Percentiles rank a stretch among this genome's conserved stretches.
Conservation (phyloP, 2,888 invertebrate genomes). For the Polydrusus pterygomalis region DNA sequence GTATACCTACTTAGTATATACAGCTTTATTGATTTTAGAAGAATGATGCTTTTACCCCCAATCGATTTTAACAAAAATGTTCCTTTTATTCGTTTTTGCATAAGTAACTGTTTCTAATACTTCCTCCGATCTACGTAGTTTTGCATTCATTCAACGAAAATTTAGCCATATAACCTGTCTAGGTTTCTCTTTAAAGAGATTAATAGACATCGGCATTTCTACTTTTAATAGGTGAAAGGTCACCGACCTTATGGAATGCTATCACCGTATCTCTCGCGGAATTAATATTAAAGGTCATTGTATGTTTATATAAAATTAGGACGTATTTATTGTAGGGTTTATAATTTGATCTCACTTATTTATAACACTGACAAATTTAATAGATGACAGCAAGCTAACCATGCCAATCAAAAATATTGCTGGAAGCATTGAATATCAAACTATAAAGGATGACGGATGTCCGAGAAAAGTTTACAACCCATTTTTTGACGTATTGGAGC, state of each 20-base stretch:
- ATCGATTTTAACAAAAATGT: no score
- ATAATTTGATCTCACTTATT: background rate
- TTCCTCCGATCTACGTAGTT: no score
- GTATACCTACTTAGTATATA: no score
- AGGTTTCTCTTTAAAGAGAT: conserved; percentile 27
- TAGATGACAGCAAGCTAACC: background rate
- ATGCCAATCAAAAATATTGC: no score
- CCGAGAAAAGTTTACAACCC: no score
- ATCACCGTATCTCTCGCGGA: conserved; percentile 14
- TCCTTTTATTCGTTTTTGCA: no score
- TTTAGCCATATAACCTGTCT: conserved; percentile 17
- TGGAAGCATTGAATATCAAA: no score
- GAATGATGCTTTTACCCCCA: no score
- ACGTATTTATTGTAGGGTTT: background rate
- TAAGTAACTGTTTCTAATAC: no score
- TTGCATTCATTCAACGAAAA: conserved; percentile 8
- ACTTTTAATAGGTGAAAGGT: conserved; percentile 27
- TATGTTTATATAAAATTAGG: background rate
- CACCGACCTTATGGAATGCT: background rate
- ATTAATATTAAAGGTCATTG: conserved; percentile 2
- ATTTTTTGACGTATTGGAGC: no score
- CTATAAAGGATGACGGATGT: no score
- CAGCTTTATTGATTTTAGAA: no score
- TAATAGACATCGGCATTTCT: conserved; percentile 19
- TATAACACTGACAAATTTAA: background rate